These are phyloP conservation scores for Clepsis dumicolana DNA, from an alignment of 2,888 invertebrate species.

Conservation along the genomic window DNA sequence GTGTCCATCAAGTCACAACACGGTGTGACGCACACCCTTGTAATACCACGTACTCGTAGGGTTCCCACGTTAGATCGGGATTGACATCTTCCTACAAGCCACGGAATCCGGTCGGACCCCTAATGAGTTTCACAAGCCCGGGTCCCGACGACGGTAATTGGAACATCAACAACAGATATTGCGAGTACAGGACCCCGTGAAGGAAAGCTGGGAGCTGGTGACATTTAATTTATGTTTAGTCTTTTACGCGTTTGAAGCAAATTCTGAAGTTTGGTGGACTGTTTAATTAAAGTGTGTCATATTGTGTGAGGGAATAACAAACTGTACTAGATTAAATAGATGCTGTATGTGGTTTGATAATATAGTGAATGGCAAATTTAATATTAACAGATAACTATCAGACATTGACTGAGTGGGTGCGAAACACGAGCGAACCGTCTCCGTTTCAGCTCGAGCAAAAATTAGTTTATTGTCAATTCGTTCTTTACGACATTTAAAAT, in stretches of 20 bases:
- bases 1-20: neutral
- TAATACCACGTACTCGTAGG: neutral
- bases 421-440: too few relatives aligned
- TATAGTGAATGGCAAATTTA: too few relatives aligned
- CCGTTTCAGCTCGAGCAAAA: too few relatives aligned
- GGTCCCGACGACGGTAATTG: constrained; percentile 23
- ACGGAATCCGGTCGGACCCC: constrained; percentile 20
- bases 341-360: too few relatives aligned
- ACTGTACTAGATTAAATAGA: too few relatives aligned
- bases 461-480: too few relatives aligned
- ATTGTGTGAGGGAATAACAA: neutral
- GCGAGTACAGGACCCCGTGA: constrained; percentile 9
- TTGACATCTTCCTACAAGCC: constrained; percentile 18
- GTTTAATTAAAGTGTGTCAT: neutral
- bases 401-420: too few relatives aligned
- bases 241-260: neutral
- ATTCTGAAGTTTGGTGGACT: neutral
- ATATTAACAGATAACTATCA: too few relatives aligned
- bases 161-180: constrained; percentile 28
- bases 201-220: constrained; percentile 1
- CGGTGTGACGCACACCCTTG: constrained; percentile 21
- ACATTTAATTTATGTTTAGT: constrained; percentile 18
- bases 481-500: too few relatives aligned
- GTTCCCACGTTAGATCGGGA: constrained; percentile 22
- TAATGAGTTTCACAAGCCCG: constrained; percentile 19